These are phyloP conservation scores for Staurois parvus DNA, from an alignment of 2,797 vertebrate species.

Conservation along the genomic window DNA sequence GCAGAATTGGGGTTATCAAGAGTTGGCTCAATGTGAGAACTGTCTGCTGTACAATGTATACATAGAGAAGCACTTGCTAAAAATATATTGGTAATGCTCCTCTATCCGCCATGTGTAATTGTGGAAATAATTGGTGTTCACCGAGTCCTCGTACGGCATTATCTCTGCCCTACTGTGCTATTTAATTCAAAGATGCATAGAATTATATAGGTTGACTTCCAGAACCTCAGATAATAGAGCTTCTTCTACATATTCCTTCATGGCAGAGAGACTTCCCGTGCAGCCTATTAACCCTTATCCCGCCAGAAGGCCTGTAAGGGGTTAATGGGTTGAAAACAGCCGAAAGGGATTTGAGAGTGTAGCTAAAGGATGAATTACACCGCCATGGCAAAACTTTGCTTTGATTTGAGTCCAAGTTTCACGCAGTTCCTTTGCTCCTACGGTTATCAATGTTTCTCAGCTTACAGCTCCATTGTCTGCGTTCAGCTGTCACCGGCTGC, in stretches of 20 bases:
- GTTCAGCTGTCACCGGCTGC: not conserved
- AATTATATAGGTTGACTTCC: slow-evolving; percentile 1
- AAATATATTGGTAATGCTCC: not conserved
- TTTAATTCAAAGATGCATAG: not conserved
- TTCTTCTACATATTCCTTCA: not conserved
- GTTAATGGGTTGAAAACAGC: not conserved
- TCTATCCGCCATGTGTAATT: not conserved
- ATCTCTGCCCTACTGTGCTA: not conserved
- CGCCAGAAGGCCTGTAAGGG: not conserved
- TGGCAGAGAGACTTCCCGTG: not conserved
- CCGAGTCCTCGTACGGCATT: not conserved
- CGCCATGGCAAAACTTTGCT: slow-evolving; percentile 21
- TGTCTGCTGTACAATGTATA: slow-evolving; percentile 5
- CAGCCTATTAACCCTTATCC: not conserved
- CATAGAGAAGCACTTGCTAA: slow-evolving; percentile 4
- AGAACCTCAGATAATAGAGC: not conserved
- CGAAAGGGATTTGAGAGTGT: not conserved
- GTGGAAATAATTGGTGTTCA: not conserved
- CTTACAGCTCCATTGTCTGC: slow-evolving; percentile 19
- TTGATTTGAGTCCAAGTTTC: slow-evolving; percentile 33
- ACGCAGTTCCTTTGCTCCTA: not conserved
- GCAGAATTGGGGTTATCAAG: slow-evolving; percentile 17
- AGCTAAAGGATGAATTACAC: slow-evolving; percentile 7
- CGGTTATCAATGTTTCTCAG: slow-evolving; percentile 37
- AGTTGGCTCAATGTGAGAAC: not conserved